Percentiles rank a stretch among this genome's conserved stretches.
Evolutionary conservation across 2,797 vertebrate species (phyloP).

Genomic region (Syngnathus rostellatus): DNA sequence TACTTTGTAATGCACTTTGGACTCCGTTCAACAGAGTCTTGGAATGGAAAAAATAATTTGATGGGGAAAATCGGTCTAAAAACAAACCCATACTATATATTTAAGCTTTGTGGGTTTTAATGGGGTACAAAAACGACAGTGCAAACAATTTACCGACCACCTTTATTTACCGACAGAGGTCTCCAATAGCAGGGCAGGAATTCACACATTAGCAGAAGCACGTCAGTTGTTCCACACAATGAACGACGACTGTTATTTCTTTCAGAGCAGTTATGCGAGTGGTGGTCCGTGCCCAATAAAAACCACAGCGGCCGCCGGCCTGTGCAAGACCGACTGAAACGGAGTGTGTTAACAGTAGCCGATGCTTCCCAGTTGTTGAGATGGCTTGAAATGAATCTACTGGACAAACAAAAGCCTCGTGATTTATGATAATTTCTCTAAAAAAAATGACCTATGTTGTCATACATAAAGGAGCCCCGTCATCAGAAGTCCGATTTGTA

Average conservation of each 20-base stretch:
- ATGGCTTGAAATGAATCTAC: constrained; percentile 21
- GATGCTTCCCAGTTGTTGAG: constrained; percentile 10
- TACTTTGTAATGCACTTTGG: not conserved
- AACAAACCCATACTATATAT: not conserved
- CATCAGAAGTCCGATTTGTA: not conserved
- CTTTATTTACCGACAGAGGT: constrained; percentile 79
- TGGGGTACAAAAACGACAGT: constrained; percentile 38
- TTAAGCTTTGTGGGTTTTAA: not conserved
- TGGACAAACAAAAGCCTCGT: not conserved
- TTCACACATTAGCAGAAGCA: constrained; percentile 72
- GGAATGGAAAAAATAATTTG: not conserved
- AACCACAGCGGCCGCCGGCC: constrained; percentile 48
- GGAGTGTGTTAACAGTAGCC: constrained; percentile 54
- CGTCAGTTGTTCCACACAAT: constrained; percentile 61
- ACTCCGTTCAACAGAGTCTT: not conserved
- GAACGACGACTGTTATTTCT: constrained; percentile 68
- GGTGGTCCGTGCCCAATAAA: constrained; percentile 54
- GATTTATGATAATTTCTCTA: constrained; percentile 16
- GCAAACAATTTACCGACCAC: constrained; percentile 69
- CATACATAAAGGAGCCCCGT: not conserved
- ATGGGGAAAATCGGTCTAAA: too few relatives aligned
- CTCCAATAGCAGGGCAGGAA: constrained; percentile 75
- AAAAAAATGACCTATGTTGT: constrained; percentile 17
- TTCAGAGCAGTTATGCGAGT: constrained; percentile 72
- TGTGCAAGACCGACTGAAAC: constrained; percentile 48